Evolutionary conservation across 2,113 vertebrate genomes (phyloP).

Genomic region (Nyctibius bracteatus): DNA sequence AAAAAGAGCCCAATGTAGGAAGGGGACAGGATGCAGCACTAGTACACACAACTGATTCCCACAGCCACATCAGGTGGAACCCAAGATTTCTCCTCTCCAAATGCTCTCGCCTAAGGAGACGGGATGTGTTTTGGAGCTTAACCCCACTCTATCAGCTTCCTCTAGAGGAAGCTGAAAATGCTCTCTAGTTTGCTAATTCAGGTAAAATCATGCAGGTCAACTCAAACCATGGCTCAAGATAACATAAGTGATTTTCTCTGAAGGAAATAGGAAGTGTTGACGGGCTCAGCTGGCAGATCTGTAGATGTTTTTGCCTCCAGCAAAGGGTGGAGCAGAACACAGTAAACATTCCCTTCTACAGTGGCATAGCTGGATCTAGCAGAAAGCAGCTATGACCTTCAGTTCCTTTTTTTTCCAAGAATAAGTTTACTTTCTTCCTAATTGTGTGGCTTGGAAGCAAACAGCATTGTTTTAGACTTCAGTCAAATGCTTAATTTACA

Average conservation of each 20-base stretch:
- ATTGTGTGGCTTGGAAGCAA: neutral
- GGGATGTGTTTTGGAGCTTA: neutral
- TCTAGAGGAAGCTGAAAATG: neutral
- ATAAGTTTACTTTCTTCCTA: neutral
- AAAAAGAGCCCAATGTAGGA: neutral
- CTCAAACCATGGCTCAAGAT: neutral
- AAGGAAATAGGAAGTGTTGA: neutral
- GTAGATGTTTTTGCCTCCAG: neutral
- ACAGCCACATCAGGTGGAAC: neutral
- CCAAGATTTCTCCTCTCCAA: neutral
- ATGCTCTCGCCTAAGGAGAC: neutral
- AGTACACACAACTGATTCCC: neutral
- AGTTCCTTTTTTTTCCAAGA: neutral
- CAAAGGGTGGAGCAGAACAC: neutral
- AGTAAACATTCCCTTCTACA: neutral
- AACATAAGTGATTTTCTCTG: neutral
- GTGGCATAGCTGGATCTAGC: neutral
- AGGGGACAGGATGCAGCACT: neutral
- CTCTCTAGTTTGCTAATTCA: neutral
- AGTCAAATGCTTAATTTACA: neutral
- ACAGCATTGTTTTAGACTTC: neutral
- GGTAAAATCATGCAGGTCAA: neutral
- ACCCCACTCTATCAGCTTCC: neutral
- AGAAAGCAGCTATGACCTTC: neutral
- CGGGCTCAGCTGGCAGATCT: neutral